Conservation (phyloP, 2,797 vertebrate genomes). For the Ataeniobius toweri region DNA sequence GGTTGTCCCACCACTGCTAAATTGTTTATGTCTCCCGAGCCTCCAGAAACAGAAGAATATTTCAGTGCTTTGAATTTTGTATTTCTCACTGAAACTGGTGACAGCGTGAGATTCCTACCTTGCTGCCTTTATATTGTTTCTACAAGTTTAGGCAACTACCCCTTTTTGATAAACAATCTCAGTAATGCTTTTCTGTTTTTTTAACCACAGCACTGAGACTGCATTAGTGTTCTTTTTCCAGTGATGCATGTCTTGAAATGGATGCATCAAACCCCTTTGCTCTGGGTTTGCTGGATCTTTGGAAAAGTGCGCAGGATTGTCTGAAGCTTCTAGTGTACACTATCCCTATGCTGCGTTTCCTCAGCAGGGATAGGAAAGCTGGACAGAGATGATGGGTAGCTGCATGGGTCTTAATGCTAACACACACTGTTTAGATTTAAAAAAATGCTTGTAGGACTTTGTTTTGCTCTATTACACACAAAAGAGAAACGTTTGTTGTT, state of each 20-base stretch:
- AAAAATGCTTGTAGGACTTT: neutral
- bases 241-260: neutral
- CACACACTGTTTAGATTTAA: neutral
- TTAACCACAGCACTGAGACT: neutral
- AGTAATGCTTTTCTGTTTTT: no score
- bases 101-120: neutral
- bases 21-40: neutral
- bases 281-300: neutral
- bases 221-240: neutral
- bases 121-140: neutral
- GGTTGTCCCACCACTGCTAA: neutral
- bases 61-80: neutral
- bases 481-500: neutral
- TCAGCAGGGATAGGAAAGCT: neutral
- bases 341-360: neutral
- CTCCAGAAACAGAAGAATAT: neutral
- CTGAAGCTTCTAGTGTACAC: neutral
- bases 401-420: no score
- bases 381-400: neutral
- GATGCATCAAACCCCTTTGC: neutral
- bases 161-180: no score
- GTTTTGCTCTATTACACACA: no score
- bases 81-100: neutral
- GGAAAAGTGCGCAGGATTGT: neutral
- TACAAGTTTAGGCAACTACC: neutral